Conservation (phyloP, 2,888 invertebrate species). For the Hyppa rectilinea region DNA sequence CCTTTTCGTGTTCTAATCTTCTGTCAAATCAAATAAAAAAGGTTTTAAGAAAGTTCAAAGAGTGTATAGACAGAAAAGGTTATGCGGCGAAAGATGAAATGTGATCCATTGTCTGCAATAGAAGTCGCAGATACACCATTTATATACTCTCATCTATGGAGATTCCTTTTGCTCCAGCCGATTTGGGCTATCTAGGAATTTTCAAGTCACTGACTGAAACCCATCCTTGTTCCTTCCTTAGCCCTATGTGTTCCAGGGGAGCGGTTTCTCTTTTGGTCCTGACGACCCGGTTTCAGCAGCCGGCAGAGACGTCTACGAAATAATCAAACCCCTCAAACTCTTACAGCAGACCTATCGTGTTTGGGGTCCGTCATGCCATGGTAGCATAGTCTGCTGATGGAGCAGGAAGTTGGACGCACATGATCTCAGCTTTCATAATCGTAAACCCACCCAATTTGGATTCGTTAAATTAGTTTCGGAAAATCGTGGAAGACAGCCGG, state of each 20-base stretch:
- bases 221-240: too few relatives aligned
- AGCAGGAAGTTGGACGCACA: neutral
- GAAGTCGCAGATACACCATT: neutral
- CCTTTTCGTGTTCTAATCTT: too few relatives aligned
- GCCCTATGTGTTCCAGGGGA: too few relatives aligned
- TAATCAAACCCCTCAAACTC: neutral
- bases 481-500: neutral
- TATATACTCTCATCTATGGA: too few relatives aligned
- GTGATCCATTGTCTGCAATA: too few relatives aligned
- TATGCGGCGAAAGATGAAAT: neutral
- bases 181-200: neutral
- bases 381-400: neutral
- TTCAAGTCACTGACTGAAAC: too few relatives aligned
- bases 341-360: neutral
- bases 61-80: too few relatives aligned
- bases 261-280: too few relatives aligned
- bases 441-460: neutral
- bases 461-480: neutral
- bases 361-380: neutral
- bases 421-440: neutral
- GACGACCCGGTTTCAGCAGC: too few relatives aligned
- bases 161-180: too few relatives aligned
- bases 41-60: neutral
- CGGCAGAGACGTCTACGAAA: neutral
- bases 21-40: too few relatives aligned